Evolutionary conservation across 2,797 vertebrate genomes (phyloP).

Genomic region (Aotus griseimembra): DNA sequence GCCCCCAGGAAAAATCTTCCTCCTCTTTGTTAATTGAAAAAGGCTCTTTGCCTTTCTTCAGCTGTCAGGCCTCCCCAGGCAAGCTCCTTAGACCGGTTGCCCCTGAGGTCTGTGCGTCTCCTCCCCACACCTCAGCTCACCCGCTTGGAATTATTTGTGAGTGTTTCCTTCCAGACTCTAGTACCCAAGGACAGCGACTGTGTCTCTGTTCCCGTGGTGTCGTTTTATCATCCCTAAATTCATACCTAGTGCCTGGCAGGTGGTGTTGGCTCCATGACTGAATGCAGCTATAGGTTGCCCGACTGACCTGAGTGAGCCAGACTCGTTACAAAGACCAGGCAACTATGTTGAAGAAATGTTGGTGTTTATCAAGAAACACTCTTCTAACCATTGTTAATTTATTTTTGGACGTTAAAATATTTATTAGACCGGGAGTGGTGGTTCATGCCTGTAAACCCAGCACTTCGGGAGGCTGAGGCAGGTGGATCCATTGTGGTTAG

Average conservation of each 20-base stretch:
- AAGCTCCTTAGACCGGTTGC: not conserved
- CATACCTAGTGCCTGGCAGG: accelerated
- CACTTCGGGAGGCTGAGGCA: not conserved
- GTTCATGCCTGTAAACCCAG: not conserved
- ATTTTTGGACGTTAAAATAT: not conserved
- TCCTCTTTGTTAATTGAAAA: not conserved
- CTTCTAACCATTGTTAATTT: not conserved
- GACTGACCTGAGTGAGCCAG: no score
- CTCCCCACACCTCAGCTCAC: not conserved
- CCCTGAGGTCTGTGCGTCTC: not conserved
- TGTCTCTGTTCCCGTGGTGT: not conserved
- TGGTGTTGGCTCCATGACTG: accelerated
- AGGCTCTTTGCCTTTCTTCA: not conserved
- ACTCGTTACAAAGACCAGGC: not conserved
- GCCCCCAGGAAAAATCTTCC: not conserved
- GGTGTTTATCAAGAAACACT: not conserved
- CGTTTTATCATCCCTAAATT: accelerated
- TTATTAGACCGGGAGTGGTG: not conserved
- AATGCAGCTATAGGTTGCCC: accelerated
- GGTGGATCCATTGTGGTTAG: no score
- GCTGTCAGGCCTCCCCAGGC: not conserved
- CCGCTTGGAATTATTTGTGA: not conserved
- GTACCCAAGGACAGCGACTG: not conserved
- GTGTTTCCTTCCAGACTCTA: not conserved
- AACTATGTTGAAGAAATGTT: not conserved